These are phyloP conservation scores for Rambutsinella grinnellia DNA, from an alignment of 2,888 invertebrate species.

Conservation along the genomic window DNA sequence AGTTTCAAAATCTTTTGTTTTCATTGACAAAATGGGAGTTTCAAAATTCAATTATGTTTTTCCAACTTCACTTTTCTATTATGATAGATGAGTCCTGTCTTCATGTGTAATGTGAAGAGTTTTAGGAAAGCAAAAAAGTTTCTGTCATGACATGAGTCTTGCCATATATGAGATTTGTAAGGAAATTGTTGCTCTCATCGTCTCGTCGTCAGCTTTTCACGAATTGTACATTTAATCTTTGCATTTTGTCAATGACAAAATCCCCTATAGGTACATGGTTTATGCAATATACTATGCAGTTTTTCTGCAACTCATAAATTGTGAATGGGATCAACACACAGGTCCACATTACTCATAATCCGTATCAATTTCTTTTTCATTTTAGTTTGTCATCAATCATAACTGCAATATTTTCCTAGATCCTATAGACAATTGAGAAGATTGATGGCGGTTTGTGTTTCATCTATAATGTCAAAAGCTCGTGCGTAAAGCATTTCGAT, in stretches of 20 bases:
- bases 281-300: too few species aligned
- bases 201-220: too few species aligned
- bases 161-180: too few species aligned
- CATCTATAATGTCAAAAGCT: background rate
- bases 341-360: background rate
- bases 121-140: background rate
- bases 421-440: background rate
- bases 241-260: background rate
- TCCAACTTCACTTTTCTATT: background rate
- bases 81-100: background rate
- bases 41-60: conserved; percentile 16
- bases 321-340: too few species aligned
- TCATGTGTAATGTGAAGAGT: too few species aligned
- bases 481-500: conserved; percentile 2
- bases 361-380: background rate
- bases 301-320: background rate
- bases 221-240: too few species aligned
- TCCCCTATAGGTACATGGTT: too few species aligned
- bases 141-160: background rate
- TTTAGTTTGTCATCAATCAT: background rate
- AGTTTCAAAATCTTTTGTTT: conserved; percentile 43
- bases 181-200: background rate
- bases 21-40: conserved; percentile 29
- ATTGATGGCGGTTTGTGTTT: background rate
- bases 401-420: background rate